Evolutionary conservation across 1,140 invertebrate species (phyloP).

Genomic region (Drosophila tropicalis): DNA sequence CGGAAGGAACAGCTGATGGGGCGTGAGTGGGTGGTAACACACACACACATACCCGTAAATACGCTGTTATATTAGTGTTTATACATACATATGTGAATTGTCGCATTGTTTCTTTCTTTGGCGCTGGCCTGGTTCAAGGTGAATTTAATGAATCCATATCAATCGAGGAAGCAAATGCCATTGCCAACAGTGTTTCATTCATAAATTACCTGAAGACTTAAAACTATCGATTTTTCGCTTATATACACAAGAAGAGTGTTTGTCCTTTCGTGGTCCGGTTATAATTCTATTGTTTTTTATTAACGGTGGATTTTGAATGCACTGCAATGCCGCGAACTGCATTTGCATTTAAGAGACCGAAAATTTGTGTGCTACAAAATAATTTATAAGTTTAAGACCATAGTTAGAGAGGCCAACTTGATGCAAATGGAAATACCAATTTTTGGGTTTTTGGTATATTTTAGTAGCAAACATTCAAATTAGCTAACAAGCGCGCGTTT

Average conservation of each 20-base stretch:
- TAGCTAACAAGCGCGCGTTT: neutral
- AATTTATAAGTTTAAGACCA: slow-evolving; percentile 8
- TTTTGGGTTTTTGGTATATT: neutral
- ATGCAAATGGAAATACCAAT: slow-evolving; percentile 6
- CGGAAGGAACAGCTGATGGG: slow-evolving; percentile 42
- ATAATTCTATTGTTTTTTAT: neutral
- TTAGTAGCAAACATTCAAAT: neutral
- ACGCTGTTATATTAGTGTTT: neutral
- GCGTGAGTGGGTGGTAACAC: slow-evolving; percentile 21
- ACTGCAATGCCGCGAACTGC: slow-evolving; percentile 46
- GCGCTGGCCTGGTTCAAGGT: slow-evolving; percentile 27
- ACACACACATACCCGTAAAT: slow-evolving; percentile 23
- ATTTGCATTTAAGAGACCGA: slow-evolving; percentile 43
- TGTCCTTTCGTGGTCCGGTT: slow-evolving; percentile 4
- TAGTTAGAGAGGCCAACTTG: neutral
- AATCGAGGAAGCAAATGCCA: neutral
- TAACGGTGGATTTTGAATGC: slow-evolving; percentile 50
- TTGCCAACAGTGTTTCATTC: slow-evolving; percentile 1
- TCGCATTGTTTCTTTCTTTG: slow-evolving; percentile 16
- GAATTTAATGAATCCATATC: slow-evolving; percentile 17
- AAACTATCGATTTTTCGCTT: slow-evolving; percentile 37
- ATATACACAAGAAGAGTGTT: slow-evolving; percentile 2
- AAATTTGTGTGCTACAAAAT: slow-evolving; percentile 15
- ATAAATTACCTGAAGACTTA: slow-evolving; percentile 2
- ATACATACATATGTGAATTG: slow-evolving; percentile 18